phyloP scores from a whole-genome alignment of 64 coral and sea anemone genomes.

The Actinia equina region DNA sequence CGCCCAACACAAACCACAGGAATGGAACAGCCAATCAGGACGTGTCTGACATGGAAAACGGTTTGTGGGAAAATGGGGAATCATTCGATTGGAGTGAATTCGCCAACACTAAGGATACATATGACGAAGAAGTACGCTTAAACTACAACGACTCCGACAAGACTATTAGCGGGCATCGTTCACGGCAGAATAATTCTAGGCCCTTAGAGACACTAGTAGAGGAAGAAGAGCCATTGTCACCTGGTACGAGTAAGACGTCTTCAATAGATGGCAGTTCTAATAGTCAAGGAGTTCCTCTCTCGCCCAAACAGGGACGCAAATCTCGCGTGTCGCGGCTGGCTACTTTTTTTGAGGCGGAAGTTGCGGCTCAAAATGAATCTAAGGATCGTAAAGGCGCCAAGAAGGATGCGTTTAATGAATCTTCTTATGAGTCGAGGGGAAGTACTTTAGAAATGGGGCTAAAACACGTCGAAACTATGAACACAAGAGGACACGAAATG shows the following conservation, averaged over 20 bases:
- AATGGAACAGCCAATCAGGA: not conserved
- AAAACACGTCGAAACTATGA: not conserved
- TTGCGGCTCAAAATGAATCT: not conserved
- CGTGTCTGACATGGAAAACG: not conserved
- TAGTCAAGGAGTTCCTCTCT: not conserved
- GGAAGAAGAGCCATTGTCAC: slow-evolving; percentile 39
- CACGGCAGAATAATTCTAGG: slow-evolving; percentile 7
- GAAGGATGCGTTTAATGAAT: not conserved
- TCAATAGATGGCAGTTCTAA: slow-evolving; percentile 25
- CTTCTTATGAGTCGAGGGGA: not conserved
- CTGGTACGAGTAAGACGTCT: slow-evolving; percentile 21
- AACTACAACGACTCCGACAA: slow-evolving; percentile 23
- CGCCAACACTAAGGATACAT: not conserved
- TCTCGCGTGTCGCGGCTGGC: slow-evolving; percentile 39
- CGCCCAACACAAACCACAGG: not conserved
- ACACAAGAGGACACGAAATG: not conserved
- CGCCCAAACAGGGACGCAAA: slow-evolving; percentile 3
- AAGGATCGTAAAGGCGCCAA: not conserved
- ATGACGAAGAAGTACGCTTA: not conserved
- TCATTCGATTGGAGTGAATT: slow-evolving; percentile 22
- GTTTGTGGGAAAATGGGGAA: slow-evolving; percentile 19
- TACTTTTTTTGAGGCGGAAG: slow-evolving; percentile 32
- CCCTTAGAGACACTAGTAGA: slow-evolving; percentile 49
- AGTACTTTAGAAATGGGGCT: too few species aligned
- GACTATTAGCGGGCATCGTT: not conserved